Conservation (phyloP, 2,888 invertebrate genomes). For the Oscheius sp. region DNA sequence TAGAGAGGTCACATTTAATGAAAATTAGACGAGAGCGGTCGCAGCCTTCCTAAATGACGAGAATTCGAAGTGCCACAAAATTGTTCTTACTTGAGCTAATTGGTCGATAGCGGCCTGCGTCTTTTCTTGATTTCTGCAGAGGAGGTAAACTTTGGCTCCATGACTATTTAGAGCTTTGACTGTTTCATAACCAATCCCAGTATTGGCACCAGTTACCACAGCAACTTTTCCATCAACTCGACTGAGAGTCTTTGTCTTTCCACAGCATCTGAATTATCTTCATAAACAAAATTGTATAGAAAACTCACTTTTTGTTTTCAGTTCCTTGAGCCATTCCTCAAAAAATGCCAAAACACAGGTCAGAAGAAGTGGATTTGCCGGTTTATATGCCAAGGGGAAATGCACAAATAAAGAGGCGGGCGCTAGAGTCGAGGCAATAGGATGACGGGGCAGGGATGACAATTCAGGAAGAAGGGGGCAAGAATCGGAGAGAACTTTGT, state of each 20-base stretch:
- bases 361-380: neutral
- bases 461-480: no score
- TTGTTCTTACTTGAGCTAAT: constrained; percentile 39
- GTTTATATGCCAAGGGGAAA: constrained; percentile 7
- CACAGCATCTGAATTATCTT: neutral
- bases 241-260: neutral
- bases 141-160: constrained; percentile 70
- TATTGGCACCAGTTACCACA: constrained; percentile 87
- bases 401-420: no score
- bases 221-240: constrained; percentile 80
- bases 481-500: no score
- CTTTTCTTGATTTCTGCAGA: constrained; percentile 64
- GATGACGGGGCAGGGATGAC: no score
- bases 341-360: neutral
- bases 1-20: constrained; percentile 64
- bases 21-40: constrained; percentile 67
- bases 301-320: neutral
- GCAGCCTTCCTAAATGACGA: constrained; percentile 52
- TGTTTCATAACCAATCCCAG: constrained; percentile 83
- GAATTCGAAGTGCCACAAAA: neutral
- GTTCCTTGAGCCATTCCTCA: neutral
- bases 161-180: constrained; percentile 64
- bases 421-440: no score
- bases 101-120: constrained; percentile 59
- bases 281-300: neutral